Base-by-base conservation (phyloP, 2,888 invertebrate genomes). In the Spilarctia lutea region DNA sequence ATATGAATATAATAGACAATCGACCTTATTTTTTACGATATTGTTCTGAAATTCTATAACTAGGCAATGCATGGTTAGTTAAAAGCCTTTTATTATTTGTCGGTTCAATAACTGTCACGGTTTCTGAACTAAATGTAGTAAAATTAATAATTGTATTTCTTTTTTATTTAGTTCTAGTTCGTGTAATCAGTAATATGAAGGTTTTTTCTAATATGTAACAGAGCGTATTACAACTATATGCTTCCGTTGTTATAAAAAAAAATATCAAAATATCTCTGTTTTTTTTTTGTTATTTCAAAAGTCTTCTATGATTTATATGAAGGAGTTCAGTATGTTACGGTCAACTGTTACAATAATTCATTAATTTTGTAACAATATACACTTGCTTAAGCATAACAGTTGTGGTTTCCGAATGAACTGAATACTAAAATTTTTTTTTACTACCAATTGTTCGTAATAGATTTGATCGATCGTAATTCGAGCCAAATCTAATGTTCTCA, bases 11-110 rank as follows among this genome's bases (percentile, higher is more conserved):
- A 72, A 69, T 69, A 71, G 71, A 24, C 24, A 20, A 60, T 30
- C 30, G 80, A 75, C 83, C 85, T 85, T 74, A 74, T 27, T 77
- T 83, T 83, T 79, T 71, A 10, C 2, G 10, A 35, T 35, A 72
- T 68, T 78, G 72, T 82, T 76, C 74, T 73, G 76, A 33, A 56
- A 56, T 69, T 52, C 60, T 79, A 75, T 60, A 74, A 81, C 76
- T 75, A 73, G 79, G 71, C 8, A 70, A 72, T 71, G 84, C 83
- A 79, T 73, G 75, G 74, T 74, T 76, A 65, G 60, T 52, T 68
- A 68, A 76, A 77, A 66, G 72, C 70, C 68, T 68, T 68, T 82
- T 65, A 71, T 75, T 72, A 77, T 77, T 79, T 77, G 45, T 78
- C 11, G 84, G 71, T 74, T 79, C 70, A 27, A n/a, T 76, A 48